These are phyloP conservation scores for Pocillopora verrucosa DNA, from an alignment of 64 coral and sea anemone genomes.

Conservation along the genomic window DNA sequence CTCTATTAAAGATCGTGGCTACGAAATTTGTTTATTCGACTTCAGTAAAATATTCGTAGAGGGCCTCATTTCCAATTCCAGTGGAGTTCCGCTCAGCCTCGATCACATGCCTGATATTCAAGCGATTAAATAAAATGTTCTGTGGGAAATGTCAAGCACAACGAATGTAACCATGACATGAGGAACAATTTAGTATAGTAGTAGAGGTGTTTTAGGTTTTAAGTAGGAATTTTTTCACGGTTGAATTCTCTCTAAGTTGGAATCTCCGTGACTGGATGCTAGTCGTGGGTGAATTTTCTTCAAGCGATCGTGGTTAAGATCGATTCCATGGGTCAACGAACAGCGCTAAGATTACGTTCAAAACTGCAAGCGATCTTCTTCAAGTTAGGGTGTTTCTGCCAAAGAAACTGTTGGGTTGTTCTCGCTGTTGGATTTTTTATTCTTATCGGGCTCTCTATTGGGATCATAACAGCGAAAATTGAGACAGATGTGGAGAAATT, in stretches of 20 bases:
- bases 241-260: background rate
- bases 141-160: too few relatives aligned
- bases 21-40: background rate
- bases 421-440: conserved; percentile 65
- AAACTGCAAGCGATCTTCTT: conserved; percentile 80
- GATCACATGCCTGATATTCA: background rate
- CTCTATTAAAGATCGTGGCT: background rate
- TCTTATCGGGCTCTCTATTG: conserved; percentile 49
- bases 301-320: background rate
- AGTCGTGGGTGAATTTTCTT: background rate
- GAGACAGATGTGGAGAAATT: conserved; percentile 94
- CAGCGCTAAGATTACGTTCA: conserved; percentile 59
- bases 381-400: conserved; percentile 58
- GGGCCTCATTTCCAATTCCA: background rate
- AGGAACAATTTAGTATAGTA: too few relatives aligned
- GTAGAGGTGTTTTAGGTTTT: background rate
- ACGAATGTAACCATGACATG: too few relatives aligned
- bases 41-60: background rate
- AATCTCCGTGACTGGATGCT: background rate
- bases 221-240: background rate
- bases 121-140: background rate
- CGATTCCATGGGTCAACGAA: conserved; percentile 58
- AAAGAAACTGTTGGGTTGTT: conserved; percentile 47
- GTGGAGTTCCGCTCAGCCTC: conserved; percentile 19
- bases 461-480: conserved; percentile 62